A percentile compares a stretch with the other conserved stretches of the same genome.
These are phyloP conservation scores for Drosophila mercatorum DNA, from an alignment of 2,888 invertebrate genomes.

Conservation along the genomic window DNA sequence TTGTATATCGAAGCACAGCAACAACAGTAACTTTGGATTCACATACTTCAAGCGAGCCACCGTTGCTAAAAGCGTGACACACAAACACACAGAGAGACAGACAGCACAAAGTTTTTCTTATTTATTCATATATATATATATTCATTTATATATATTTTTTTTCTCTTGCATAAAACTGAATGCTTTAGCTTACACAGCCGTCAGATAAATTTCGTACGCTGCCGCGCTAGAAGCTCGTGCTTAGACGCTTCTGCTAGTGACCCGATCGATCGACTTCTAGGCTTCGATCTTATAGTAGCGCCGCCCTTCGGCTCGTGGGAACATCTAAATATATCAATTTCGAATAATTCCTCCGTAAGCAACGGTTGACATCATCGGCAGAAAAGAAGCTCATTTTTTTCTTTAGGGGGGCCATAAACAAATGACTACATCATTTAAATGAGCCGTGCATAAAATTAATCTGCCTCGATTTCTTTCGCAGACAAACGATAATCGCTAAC, in stretches of 20 bases:
- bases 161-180: constrained; percentile 52
- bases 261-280: neutral
- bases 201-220: constrained; percentile 66
- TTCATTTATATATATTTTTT: constrained; percentile 18
- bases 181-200: constrained; percentile 52
- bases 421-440: constrained; percentile 47
- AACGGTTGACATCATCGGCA: constrained; percentile 31
- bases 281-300: neutral
- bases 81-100: constrained; percentile 3
- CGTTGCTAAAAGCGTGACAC: constrained; percentile 39
- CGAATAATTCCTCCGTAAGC: neutral
- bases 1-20: constrained; percentile 23
- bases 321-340: neutral
- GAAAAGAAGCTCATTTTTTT: constrained; percentile 20
- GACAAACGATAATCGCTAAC: constrained; percentile 11
- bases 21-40: constrained; percentile 16
- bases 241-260: neutral
- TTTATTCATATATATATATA: constrained; percentile 25
- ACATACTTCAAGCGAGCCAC: constrained; percentile 31
- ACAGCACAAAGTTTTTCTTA: constrained; percentile 55
- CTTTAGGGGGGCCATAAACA: constrained; percentile 17
- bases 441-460: constrained; percentile 62
- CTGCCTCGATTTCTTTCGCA: constrained; percentile 39
- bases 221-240: constrained; percentile 42
- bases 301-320: constrained; percentile 16